Percentiles rank a stretch among this genome's conserved stretches.
phyloP scores from a whole-genome alignment of 1,140 invertebrate genomes.

The Globodera rostochiensis region DNA sequence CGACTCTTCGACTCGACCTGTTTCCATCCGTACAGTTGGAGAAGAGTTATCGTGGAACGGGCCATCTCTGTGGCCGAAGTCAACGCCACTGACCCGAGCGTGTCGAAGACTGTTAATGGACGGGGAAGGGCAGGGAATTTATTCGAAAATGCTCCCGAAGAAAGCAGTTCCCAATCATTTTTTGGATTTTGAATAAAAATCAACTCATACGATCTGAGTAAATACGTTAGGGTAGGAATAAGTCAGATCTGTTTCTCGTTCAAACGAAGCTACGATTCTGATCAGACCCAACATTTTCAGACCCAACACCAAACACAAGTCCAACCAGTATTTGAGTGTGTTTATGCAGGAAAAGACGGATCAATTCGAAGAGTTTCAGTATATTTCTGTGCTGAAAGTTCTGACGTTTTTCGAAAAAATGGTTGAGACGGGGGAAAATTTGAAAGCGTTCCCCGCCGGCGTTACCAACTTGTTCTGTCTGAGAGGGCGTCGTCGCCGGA shows the following conservation, averaged over 20 bases:
- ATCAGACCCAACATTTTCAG: too few species aligned
- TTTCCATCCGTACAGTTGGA: slow-evolving; percentile 64
- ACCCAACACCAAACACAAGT: too few species aligned
- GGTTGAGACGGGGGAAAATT: too few species aligned
- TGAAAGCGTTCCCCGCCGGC: too few species aligned
- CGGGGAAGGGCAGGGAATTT: not conserved
- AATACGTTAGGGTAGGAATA: not conserved
- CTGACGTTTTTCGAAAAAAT: too few species aligned
- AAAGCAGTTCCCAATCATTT: not conserved
- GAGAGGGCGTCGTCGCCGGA: slow-evolving; percentile 63
- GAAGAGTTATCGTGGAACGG: slow-evolving; percentile 58
- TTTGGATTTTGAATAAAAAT: too few species aligned
- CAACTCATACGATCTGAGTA: too few species aligned
- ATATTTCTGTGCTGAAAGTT: too few species aligned
- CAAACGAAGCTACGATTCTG: too few species aligned
- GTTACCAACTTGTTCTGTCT: slow-evolving; percentile 44
- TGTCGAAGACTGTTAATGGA: slow-evolving; percentile 52
- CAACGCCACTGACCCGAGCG: slow-evolving; percentile 64
- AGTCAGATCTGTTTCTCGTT: too few species aligned
- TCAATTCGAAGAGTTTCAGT: too few species aligned
- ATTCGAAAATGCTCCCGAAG: not conserved
- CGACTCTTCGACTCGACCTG: slow-evolving; percentile 34
- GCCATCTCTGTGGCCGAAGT: slow-evolving; percentile 65
- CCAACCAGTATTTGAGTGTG: not conserved
- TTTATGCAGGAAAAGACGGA: not conserved